Conservation (phyloP, 2,113 vertebrate species). For the Eptesicus fuscus region DNA sequence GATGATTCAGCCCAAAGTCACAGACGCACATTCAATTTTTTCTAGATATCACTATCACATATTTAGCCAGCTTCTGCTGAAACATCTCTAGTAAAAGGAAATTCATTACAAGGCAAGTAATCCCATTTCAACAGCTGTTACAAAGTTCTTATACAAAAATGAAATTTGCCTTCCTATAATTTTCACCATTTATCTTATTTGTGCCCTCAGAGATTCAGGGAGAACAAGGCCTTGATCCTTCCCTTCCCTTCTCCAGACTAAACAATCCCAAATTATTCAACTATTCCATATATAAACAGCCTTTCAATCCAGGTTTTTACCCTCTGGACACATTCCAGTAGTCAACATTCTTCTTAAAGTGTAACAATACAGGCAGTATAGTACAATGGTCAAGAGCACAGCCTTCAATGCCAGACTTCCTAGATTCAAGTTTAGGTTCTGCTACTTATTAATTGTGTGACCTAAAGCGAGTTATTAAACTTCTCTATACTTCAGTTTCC, state of each 20-base stretch:
- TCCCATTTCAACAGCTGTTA: background rate
- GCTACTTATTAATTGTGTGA: background rate
- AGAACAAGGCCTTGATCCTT: constrained; percentile 4
- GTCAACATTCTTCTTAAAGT: background rate
- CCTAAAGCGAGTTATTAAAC: background rate
- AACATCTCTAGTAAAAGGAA: constrained; percentile 11
- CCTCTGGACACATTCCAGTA: background rate
- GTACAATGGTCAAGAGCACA: background rate
- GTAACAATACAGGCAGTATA: background rate
- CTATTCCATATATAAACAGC: constrained; percentile 33
- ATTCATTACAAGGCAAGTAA: background rate
- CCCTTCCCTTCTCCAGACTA: constrained; percentile 11
- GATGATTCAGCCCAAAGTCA: background rate
- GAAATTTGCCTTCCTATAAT: constrained; percentile 32
- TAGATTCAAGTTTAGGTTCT: background rate
- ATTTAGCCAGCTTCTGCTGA: background rate
- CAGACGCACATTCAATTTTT: background rate
- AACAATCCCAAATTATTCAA: constrained; percentile 42
- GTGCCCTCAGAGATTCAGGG: background rate
- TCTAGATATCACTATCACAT: background rate
- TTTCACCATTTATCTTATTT: constrained; percentile 49
- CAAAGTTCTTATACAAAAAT: constrained; percentile 44
- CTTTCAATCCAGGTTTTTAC: constrained; percentile 25
- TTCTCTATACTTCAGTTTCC: constrained; percentile 44
- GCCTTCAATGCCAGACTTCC: background rate